These are phyloP conservation scores for Pollenia griseotomentosa DNA, from an alignment of 2,888 invertebrate genomes.

Conservation along the genomic window DNA sequence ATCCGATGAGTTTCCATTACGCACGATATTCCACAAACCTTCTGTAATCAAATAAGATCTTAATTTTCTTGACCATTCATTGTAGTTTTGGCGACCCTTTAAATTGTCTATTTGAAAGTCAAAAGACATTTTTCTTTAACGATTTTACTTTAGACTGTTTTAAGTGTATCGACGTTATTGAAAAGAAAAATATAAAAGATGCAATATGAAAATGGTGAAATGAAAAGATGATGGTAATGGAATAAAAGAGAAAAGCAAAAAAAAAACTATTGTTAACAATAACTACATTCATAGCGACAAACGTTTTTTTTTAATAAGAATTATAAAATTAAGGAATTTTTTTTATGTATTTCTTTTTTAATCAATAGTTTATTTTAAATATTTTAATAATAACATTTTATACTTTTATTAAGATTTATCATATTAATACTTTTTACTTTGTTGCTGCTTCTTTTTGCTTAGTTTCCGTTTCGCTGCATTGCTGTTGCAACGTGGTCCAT, in stretches of 20 bases:
- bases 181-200: conserved; percentile 6
- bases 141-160: not conserved
- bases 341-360: too few species aligned
- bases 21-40: conserved; percentile 80
- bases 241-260: not conserved
- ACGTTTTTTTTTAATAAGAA: not conserved
- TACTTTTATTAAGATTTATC: not conserved
- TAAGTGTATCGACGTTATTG: conserved; percentile 25
- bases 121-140: conserved; percentile 76
- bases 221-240: not conserved
- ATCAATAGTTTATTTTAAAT: too few species aligned
- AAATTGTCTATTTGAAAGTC: conserved; percentile 80
- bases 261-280: not conserved
- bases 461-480: conserved; percentile 79
- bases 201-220: not conserved
- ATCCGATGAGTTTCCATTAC: conserved; percentile 66
- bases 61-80: conserved; percentile 81
- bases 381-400: not conserved
- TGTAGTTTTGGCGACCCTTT: conserved; percentile 80
- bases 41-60: conserved; percentile 81
- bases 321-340: too few species aligned
- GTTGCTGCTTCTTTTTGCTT: conserved; percentile 9
- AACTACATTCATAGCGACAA: not conserved
- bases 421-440: not conserved
- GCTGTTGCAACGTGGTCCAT: conserved; percentile 79